Evolutionary conservation across 2,113 vertebrate species (phyloP).

Genomic region (Myiozetetes cayanensis): DNA sequence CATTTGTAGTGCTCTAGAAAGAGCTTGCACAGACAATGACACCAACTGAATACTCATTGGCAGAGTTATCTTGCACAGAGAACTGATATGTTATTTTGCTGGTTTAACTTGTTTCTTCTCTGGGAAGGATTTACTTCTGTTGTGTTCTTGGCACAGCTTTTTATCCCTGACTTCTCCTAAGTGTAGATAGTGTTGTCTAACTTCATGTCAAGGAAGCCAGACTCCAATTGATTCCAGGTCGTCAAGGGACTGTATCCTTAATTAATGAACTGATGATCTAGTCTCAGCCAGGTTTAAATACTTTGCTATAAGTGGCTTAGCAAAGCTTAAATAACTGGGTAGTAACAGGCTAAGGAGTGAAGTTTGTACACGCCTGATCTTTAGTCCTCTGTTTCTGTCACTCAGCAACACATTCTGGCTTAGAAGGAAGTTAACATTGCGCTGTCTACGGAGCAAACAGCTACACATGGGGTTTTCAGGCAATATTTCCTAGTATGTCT

Average conservation of each 20-base stretch:
- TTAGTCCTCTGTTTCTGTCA: background rate
- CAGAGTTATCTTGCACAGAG: background rate
- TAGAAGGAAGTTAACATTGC: background rate
- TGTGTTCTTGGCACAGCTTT: background rate
- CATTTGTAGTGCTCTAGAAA: background rate
- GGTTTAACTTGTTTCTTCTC: background rate
- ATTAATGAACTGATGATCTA: background rate
- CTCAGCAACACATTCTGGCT: background rate
- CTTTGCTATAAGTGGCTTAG: background rate
- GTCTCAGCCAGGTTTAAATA: background rate
- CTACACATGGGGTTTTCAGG: background rate
- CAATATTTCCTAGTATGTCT: background rate
- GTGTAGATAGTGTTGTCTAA: background rate
- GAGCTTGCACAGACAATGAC: background rate
- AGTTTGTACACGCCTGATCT: background rate
- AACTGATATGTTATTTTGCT: background rate
- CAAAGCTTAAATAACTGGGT: background rate
- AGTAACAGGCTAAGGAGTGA: background rate
- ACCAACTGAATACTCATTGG: background rate
- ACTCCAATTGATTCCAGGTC: background rate
- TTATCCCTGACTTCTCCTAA: background rate
- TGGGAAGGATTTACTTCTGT: background rate
- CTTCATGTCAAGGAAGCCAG: background rate
- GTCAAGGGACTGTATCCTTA: background rate
- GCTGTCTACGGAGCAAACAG: background rate